These are phyloP conservation scores for Luehdorfia chinensis DNA, from an alignment of 1,140 invertebrate species.

Conservation along the genomic window DNA sequence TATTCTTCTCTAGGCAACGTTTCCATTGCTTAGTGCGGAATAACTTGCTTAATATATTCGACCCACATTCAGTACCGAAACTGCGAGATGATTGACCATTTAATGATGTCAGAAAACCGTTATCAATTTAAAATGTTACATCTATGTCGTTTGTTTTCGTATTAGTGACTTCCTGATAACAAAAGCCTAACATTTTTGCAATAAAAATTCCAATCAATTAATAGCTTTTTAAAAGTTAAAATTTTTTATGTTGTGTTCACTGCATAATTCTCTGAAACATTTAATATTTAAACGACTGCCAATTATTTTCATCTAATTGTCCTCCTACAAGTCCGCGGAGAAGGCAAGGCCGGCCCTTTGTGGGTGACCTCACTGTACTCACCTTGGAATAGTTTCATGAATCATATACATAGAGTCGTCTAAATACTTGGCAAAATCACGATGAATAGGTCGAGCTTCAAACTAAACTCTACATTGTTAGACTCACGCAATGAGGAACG, in stretches of 20 bases:
- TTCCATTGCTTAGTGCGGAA: constrained; percentile 34
- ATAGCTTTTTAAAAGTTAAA: too few relatives aligned
- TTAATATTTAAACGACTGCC: too few relatives aligned
- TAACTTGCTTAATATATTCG: constrained; percentile 56
- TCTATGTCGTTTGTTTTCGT: constrained; percentile 20
- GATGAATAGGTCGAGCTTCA: constrained; percentile 10
- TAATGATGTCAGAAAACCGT: constrained; percentile 64
- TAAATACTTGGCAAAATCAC: constrained; percentile 47
- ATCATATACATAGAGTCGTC: constrained; percentile 48
- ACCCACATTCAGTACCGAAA: constrained; percentile 53
- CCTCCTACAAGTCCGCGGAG: constrained; percentile 49
- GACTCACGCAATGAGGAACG: too few relatives aligned
- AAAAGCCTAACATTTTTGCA: too few relatives aligned
- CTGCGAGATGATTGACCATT: constrained; percentile 63
- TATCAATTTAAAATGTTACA: constrained; percentile 36
- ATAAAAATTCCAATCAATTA: too few relatives aligned
- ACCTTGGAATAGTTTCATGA: constrained; percentile 74
- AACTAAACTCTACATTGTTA: not conserved
- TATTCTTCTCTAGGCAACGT: constrained; percentile 8
- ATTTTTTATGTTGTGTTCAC: too few relatives aligned
- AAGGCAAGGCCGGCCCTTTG: constrained; percentile 69
- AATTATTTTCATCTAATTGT: constrained; percentile 42
- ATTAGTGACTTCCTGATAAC: too few relatives aligned
- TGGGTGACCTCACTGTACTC: constrained; percentile 66
- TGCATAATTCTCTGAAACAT: too few relatives aligned